These are phyloP conservation scores for Apoda limacodes DNA, from an alignment of 2,888 invertebrate species.

Conservation along the genomic window DNA sequence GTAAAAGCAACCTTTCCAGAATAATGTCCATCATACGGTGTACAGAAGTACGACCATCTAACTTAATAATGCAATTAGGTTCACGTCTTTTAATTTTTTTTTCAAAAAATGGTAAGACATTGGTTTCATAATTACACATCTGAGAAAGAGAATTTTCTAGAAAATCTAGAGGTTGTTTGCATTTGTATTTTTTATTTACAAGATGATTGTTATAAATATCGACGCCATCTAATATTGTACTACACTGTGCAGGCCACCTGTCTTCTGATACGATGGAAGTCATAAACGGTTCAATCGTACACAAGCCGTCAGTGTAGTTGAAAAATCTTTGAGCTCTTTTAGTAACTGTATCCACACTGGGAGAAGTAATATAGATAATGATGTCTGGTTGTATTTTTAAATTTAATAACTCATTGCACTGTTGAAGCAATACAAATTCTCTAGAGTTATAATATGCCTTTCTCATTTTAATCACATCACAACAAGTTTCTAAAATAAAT, in stretches of 20 bases:
- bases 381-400: slow-evolving; percentile 51
- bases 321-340: slow-evolving; percentile 41
- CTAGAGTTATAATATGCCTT: slow-evolving; percentile 31
- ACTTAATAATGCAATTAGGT: slow-evolving; percentile 65
- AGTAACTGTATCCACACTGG: slow-evolving; percentile 61
- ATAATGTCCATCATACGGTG: slow-evolving; percentile 61
- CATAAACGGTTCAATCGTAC: slow-evolving; percentile 28
- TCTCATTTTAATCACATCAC: slow-evolving; percentile 26
- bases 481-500: slow-evolving; percentile 40
- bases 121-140: slow-evolving; percentile 58
- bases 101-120: slow-evolving; percentile 55
- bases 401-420: slow-evolving; percentile 38
- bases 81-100: slow-evolving; percentile 60
- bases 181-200: slow-evolving; percentile 52
- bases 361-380: slow-evolving; percentile 67
- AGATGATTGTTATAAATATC: slow-evolving; percentile 28
- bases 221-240: slow-evolving; percentile 27
- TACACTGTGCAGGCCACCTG: slow-evolving; percentile 45
- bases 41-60: slow-evolving; percentile 66
- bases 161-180: slow-evolving; percentile 57
- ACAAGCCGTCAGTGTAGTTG: slow-evolving; percentile 32
- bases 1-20: slow-evolving; percentile 41
- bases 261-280: slow-evolving; percentile 24
- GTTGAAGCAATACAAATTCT: slow-evolving; percentile 33
- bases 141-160: slow-evolving; percentile 48